Percentiles rank a stretch among this genome's conserved stretches.
Conservation (phyloP, 2,888 invertebrate species). For the Elmis aenea region DNA sequence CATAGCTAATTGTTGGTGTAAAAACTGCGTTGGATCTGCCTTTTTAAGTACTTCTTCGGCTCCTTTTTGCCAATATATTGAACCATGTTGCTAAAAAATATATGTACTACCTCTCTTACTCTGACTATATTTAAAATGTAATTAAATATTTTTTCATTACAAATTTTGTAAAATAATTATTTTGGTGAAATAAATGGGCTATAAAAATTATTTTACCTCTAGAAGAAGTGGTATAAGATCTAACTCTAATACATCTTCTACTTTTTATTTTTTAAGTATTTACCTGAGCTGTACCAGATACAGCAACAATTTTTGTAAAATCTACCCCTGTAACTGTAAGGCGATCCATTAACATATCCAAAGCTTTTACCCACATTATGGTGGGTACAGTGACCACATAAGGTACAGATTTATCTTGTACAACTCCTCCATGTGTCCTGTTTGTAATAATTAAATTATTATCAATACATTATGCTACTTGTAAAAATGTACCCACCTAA, state of each 20-base stretch:
- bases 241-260: neutral
- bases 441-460: constrained; percentile 17
- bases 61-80: constrained; percentile 88
- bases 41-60: constrained; percentile 59
- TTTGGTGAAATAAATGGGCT: too few species aligned
- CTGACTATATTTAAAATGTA: too few species aligned
- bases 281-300: constrained; percentile 92
- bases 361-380: constrained; percentile 91
- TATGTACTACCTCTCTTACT: too few species aligned
- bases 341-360: constrained; percentile 85
- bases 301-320: constrained; percentile 73
- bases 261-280: constrained; percentile 7
- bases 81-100: constrained; percentile 85
- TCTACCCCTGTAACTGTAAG: constrained; percentile 77
- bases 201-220: too few species aligned
- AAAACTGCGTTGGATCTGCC: constrained; percentile 67
- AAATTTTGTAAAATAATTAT: too few species aligned
- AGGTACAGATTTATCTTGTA: constrained; percentile 49
- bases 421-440: constrained; percentile 62
- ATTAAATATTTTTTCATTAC: too few species aligned
- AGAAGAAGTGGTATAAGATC: too few species aligned
- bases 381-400: constrained; percentile 72
- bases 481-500: constrained; percentile 54
- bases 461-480: neutral
- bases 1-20: constrained; percentile 77